Percentiles rank a stretch among this genome's conserved stretches.
Evolutionary conservation across 2,113 vertebrate genomes (phyloP).

Genomic region (Dasyprocta punctata): DNA sequence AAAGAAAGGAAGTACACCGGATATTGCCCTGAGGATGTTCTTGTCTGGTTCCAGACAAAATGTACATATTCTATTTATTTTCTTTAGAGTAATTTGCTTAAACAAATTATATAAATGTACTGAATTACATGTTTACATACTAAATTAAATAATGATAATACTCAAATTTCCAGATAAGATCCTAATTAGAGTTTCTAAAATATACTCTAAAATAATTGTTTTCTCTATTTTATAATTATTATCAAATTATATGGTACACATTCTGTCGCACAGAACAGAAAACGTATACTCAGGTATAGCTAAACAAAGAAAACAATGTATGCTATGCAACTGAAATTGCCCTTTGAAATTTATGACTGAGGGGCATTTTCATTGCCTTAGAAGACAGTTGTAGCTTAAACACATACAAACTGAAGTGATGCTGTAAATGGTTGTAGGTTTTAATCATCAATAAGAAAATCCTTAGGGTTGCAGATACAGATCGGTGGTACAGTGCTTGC

Average conservation of each 20-base stretch:
- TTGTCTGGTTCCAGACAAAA: conserved; percentile 80
- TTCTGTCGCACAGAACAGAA: conserved; percentile 37
- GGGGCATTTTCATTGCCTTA: background rate
- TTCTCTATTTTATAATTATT: conserved; percentile 77
- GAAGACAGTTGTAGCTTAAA: background rate
- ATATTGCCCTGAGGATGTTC: conserved; percentile 71
- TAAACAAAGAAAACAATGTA: background rate
- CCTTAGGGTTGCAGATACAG: background rate
- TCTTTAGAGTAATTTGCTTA: conserved; percentile 80
- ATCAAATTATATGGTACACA: conserved; percentile 68
- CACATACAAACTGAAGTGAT: background rate
- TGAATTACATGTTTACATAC: conserved; percentile 80
- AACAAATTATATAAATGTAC: conserved; percentile 80
- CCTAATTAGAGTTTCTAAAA: conserved; percentile 78
- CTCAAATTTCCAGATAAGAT: conserved; percentile 76
- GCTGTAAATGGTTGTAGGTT: background rate
- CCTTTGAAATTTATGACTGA: background rate
- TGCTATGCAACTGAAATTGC: background rate
- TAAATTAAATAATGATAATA: conserved; percentile 79
- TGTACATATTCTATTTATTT: conserved; percentile 72
- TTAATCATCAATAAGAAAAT: background rate
- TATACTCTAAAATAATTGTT: conserved; percentile 74
- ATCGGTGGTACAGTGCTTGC: background rate
- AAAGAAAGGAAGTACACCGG: conserved; percentile 33
- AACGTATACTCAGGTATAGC: conserved; percentile 27